Conservation (phyloP, 2,888 invertebrate species). For the Nomada fucata region DNA sequence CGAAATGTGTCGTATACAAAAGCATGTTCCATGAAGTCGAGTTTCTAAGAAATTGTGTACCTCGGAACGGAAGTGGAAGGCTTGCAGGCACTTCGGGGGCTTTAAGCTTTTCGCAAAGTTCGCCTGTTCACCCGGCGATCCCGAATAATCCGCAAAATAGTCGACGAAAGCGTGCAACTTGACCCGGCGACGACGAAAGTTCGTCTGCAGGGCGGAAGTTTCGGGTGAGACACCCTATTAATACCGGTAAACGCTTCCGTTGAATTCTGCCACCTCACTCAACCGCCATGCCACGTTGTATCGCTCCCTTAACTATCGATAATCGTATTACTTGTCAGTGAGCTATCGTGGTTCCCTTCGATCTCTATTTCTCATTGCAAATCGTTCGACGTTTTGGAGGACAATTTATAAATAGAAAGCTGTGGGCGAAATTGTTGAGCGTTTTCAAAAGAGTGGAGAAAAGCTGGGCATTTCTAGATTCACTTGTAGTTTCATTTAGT, state of each 20-base stretch:
- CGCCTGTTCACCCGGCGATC: not conserved
- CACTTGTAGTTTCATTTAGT: too few species aligned
- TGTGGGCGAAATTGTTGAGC: not conserved
- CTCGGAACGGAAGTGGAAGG: not conserved
- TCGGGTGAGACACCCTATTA: slow-evolving; percentile 34
- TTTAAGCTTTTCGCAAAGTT: not conserved
- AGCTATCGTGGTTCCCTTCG: not conserved
- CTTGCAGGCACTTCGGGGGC: not conserved
- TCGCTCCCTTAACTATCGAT: slow-evolving; percentile 27
- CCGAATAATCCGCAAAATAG: slow-evolving; percentile 40
- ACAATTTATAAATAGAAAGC: too few species aligned
- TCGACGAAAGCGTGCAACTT: slow-evolving; percentile 15
- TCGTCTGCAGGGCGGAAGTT: slow-evolving; percentile 9
- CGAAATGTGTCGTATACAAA: not conserved
- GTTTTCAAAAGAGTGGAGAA: too few species aligned
- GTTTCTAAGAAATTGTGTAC: not conserved
- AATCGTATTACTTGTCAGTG: slow-evolving; percentile 23
- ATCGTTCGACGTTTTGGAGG: not conserved
- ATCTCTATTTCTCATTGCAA: not conserved
- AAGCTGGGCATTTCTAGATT: too few species aligned
- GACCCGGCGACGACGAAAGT: not conserved
- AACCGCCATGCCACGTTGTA: not conserved
- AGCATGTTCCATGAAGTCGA: not conserved
- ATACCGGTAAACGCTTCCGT: slow-evolving; percentile 26
- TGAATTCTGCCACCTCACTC: slow-evolving; percentile 14